Base-by-base conservation (phyloP, 1,140 invertebrate genomes). In the Drosophila orosa region DNA sequence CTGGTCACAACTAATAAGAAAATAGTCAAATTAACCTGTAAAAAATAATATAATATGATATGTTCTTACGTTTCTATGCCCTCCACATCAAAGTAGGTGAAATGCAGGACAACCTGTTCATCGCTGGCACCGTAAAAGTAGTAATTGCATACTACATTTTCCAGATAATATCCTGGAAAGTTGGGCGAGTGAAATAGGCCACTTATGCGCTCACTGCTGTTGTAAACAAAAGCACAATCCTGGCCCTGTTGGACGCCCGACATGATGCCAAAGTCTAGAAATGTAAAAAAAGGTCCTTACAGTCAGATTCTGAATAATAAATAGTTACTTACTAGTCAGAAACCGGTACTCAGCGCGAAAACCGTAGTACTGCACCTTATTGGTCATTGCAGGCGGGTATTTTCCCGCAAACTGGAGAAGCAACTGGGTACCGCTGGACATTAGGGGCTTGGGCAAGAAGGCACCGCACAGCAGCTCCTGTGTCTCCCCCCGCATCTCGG, bases 81-180 rank as follows among this genome's bases (percentile, higher is more conserved):
- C 93, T 98, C 97, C 9, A 98, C 95, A 91, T 98, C 97, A 91
- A 98, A 98, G 92, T 96, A 97, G 25, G 95, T 95, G 89, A 99
- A 99, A 78, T 96, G 95, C 50, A 99, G 94, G 77, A 96, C 95
- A 45, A 99, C 95, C 76, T 95, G 95, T 90, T 99, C 97, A 57
- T 95, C 95, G 50, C 93, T 93, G 22, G 94, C 94, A 13, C 97
- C 98, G 87, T 98, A 95, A 92, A 99, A 99, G 91, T 97, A 97
- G 92, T 98, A 99, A 93, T 98, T 96, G 91, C 98, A 99, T 90
- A 98, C 97, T 0, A 97, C 97, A 91, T 98, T 96, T 67, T 97
- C 93, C 0, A 98, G 97, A 93, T 99, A 99, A 29, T 95, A 95
- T 8, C 98, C 98, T 0, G 98, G 98, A 90, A 96, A 98, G 93